phyloP scores from a whole-genome alignment of 2,888 invertebrate species.

The Pyrgus malvae region DNA sequence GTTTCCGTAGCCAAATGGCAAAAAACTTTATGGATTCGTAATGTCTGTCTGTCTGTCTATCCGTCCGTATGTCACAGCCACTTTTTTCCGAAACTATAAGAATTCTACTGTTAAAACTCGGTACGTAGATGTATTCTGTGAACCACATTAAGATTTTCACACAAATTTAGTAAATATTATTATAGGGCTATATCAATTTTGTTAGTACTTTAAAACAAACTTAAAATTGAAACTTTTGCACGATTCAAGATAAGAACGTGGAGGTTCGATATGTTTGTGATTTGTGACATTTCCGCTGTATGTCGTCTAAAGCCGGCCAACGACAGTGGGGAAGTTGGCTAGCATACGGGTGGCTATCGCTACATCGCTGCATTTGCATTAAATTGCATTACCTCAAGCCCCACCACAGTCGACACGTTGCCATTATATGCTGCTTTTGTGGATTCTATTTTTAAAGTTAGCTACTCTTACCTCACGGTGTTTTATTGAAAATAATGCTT shows the following conservation, averaged over 20 bases:
- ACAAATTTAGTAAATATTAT: too few species aligned
- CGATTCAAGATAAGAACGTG: background rate
- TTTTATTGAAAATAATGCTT: slow-evolving; percentile 18
- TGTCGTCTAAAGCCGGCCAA: slow-evolving; percentile 22
- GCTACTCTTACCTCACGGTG: slow-evolving; percentile 2
- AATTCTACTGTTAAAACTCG: too few species aligned
- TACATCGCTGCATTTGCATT: slow-evolving; percentile 65
- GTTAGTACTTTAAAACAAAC: too few species aligned
- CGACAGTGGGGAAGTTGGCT: slow-evolving; percentile 33
- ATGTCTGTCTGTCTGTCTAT: too few species aligned
- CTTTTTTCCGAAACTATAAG: too few species aligned
- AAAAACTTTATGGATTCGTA: too few species aligned
- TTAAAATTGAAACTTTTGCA: too few species aligned
- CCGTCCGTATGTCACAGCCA: too few species aligned
- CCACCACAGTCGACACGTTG: slow-evolving; percentile 30
- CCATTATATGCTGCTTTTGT: slow-evolving; percentile 36
- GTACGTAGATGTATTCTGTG: too few species aligned
- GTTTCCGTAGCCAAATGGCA: too few species aligned
- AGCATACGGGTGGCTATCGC: slow-evolving; percentile 47
- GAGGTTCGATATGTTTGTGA: slow-evolving; percentile 37
- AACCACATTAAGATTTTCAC: too few species aligned
- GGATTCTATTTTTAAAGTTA: slow-evolving; percentile 21
- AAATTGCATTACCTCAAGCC: slow-evolving; percentile 55
- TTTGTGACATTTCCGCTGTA: slow-evolving; percentile 46
- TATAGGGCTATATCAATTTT: too few species aligned